phyloP scores from a whole-genome alignment of 2,113 vertebrate species.

The Crotophaga sulcirostris region DNA sequence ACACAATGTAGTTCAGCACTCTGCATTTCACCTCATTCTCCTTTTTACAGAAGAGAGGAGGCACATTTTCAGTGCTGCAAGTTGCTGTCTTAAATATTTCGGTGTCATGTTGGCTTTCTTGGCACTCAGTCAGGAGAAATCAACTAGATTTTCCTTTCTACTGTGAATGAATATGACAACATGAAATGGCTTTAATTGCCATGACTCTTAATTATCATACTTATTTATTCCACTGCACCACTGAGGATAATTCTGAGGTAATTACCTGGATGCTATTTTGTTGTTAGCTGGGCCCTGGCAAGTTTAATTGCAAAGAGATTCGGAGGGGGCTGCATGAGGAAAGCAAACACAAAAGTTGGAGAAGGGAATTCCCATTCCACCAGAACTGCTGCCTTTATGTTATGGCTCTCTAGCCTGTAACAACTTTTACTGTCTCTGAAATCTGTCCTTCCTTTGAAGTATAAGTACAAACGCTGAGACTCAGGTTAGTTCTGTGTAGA shows the following conservation, averaged over 20 bases:
- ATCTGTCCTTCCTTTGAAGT: not conserved
- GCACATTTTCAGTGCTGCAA: not conserved
- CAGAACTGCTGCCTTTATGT: not conserved
- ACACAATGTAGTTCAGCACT: not conserved
- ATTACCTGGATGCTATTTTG: not conserved
- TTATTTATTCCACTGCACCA: not conserved
- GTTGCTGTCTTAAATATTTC: not conserved
- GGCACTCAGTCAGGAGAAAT: not conserved
- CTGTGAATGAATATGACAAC: not conserved
- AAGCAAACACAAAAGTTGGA: not conserved
- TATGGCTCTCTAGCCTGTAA: not conserved
- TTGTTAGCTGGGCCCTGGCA: not conserved
- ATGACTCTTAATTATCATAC: not conserved
- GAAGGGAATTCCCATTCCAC: not conserved
- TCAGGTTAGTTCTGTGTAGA: not conserved
- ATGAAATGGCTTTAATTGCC: not conserved
- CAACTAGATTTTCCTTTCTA: not conserved
- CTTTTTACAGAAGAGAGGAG: not conserved
- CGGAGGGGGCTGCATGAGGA: not conserved
- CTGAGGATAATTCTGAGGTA: not conserved
- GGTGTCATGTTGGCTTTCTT: not conserved
- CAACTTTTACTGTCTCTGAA: not conserved
- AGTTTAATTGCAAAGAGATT: not conserved
- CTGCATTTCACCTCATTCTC: not conserved
- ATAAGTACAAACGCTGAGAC: not conserved